Base-by-base conservation (phyloP, 2,113 vertebrate genomes). In the Seriola rivoliana region DNA sequence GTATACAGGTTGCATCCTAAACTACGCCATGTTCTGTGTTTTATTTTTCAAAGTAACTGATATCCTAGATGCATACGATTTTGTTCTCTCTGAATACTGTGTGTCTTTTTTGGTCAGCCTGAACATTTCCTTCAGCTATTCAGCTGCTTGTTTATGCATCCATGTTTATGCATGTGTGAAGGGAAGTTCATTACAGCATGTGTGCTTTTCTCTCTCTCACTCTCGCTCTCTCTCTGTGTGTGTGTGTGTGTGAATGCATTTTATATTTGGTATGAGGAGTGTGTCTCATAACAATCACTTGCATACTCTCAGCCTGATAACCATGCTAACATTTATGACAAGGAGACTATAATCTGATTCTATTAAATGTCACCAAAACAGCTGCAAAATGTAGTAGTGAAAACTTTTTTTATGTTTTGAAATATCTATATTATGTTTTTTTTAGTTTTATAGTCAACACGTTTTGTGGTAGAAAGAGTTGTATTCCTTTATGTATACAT, bases 81-180 rank as follows among this genome's bases (percentile, higher is more conserved):
- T 44, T 16, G 67, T 58, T 71, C 36, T 62, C 54, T 68, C 34
- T 11, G n/a, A 67, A 55, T 40, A 1, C 38, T 29, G 21, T 32
- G 23, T 58, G 40, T 75, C 60, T 81, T 44, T 63, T 80, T 78
- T 46, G 38, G 42, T 78, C 63, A 29, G 75, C 14, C 25, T 38
- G 71, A 87, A 72, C 72, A 68, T 71, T 83, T 82, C 65, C 59
- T 67, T 81, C 34, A 70, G 73, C 58, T 64, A 19, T 63, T 32
- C 52, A 57, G 16, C 67, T 71, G 48, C 54, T 84, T 84, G 59
- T 85, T 88, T 74, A 85, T 86, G 60, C 66, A 78, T 85, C 12
- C 19, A 3, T 76, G 73, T 89, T 82, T 75, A 57, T 57, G 46
- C 16, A 57, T 54, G 57, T 54, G 25, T 58, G 52, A 82, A 59